Conservation (phyloP, 2,888 invertebrate genomes). For the Spatulosminthurus flaviceps region DNA sequence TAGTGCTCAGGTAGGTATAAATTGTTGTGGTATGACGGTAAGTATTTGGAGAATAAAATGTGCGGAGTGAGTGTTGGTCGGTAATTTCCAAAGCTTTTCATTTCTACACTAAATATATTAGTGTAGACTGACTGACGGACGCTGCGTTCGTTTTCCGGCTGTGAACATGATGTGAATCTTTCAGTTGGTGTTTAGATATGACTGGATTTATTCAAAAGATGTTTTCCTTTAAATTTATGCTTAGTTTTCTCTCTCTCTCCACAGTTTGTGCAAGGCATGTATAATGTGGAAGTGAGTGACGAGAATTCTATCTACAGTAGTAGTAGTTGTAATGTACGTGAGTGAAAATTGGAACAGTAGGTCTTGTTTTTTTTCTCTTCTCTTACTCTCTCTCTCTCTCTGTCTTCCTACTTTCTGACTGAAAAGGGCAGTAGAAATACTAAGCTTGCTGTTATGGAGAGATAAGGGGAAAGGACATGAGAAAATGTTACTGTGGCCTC, state of each 20-base stretch:
- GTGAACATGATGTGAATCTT: slow-evolving; percentile 18
- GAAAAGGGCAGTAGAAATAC: no score
- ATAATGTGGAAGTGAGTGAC: slow-evolving; percentile 9
- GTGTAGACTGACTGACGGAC: neutral
- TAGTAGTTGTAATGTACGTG: neutral
- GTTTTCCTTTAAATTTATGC: slow-evolving; percentile 18
- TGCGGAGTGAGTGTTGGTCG: neutral
- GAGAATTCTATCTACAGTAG: neutral
- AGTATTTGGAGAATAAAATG: no score
- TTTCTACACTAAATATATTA: neutral
- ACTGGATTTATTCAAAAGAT: slow-evolving; percentile 12
- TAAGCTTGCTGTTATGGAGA: no score
- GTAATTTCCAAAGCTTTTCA: neutral
- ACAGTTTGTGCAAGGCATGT: slow-evolving; percentile 2
- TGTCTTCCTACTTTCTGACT: no score
- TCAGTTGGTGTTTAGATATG: slow-evolving; percentile 1
- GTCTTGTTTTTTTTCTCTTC: neutral
- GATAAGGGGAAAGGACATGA: no score
- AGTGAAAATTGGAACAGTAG: slow-evolving; percentile 36
- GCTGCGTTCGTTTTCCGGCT: slow-evolving; percentile 20
- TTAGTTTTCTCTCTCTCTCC: neutral
- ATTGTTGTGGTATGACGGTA: no score
- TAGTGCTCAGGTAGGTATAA: no score
- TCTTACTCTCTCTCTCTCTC: no score
- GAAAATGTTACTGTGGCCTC: no score